Evolutionary conservation across 2,888 invertebrate genomes (phyloP).

Genomic region (Teleogryllus oceanicus): DNA sequence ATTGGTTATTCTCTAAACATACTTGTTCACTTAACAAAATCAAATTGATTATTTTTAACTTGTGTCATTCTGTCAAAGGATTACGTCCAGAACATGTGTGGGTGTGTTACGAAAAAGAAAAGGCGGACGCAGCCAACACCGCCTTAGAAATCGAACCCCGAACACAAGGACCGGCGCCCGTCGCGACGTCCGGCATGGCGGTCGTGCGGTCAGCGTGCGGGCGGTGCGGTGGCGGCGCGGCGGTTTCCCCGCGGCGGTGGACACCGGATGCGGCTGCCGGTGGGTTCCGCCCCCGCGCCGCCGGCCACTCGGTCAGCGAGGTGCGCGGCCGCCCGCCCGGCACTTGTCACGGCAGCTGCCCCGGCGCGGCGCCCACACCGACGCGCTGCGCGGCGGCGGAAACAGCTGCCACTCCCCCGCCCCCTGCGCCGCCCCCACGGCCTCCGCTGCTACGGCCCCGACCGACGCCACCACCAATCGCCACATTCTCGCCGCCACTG

Average conservation of each 20-base stretch:
- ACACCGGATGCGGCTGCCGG: constrained; percentile 5
- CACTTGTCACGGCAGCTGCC: constrained; percentile 18
- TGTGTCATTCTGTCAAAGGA: too few species aligned
- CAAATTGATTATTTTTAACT: too few species aligned
- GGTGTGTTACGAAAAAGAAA: too few species aligned
- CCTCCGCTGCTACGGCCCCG: background rate
- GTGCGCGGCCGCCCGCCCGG: background rate
- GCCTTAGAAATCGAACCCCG: too few species aligned
- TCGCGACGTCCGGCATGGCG: too few species aligned
- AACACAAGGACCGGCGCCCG: too few species aligned
- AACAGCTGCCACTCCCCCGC: background rate
- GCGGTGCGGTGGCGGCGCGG: too few species aligned
- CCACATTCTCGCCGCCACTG: background rate
- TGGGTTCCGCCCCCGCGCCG: background rate
- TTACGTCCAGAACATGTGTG: too few species aligned
- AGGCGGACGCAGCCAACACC: too few species aligned
- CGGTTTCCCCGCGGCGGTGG: background rate
- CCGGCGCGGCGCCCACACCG: background rate
- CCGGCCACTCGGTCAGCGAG: constrained; percentile 9
- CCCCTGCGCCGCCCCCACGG: background rate
- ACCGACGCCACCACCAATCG: background rate
- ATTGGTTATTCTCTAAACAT: too few species aligned
- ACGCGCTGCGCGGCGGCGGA: background rate
- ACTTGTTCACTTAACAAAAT: too few species aligned
- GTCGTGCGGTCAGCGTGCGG: too few species aligned